Conservation (phyloP, 2,113 vertebrate species). For the Tragelaphus strepsiceros region DNA sequence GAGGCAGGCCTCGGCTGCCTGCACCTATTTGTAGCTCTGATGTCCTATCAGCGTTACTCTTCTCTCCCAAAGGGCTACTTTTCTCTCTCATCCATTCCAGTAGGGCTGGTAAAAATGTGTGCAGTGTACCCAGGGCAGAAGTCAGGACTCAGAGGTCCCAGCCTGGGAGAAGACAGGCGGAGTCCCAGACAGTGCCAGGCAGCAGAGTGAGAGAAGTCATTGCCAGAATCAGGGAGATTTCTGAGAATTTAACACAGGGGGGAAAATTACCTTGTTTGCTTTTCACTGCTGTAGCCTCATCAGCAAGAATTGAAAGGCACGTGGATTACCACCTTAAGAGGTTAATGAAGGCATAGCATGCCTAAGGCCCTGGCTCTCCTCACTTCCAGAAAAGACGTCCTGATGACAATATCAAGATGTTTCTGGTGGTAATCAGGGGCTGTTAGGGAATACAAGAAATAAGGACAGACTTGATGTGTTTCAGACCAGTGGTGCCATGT, state of each 20-base stretch:
- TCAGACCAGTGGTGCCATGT: neutral
- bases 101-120: neutral
- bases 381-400: neutral
- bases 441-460: neutral
- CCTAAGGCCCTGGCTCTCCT: neutral
- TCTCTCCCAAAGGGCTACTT: neutral
- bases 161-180: neutral
- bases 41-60: neutral
- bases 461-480: neutral
- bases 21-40: neutral
- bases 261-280: neutral
- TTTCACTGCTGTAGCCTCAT: neutral
- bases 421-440: neutral
- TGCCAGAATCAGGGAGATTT: neutral
- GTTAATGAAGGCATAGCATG: neutral
- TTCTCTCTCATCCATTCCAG: neutral
- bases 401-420: neutral
- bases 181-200: neutral
- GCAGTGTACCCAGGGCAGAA: neutral
- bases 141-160: neutral
- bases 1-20: neutral
- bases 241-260: neutral
- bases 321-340: neutral
- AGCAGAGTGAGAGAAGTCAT: neutral
- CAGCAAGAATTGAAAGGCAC: neutral